Evolutionary conservation across 2,113 vertebrate genomes (phyloP), one percentile per base, ranked within the genome.

Genomic region (Pseudorhombus dupliciocellatus): DNA sequence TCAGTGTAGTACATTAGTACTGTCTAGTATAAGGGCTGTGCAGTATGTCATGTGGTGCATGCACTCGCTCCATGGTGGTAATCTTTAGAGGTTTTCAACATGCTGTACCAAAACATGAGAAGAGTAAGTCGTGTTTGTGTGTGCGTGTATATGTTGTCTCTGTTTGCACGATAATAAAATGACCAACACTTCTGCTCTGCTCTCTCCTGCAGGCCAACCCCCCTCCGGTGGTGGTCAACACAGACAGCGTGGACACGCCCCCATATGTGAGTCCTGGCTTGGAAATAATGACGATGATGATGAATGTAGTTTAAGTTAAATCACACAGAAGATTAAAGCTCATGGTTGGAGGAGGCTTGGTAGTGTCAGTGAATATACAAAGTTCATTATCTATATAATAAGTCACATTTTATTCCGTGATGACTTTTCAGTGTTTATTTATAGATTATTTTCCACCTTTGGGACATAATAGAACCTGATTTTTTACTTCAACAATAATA

Each of bases 211-310:
- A 99, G 98, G 97, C 96, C 89, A 99, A 98, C 89, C 97, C 98
- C 48, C 96, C 97, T 88, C 97, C 98, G 30, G 95, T 99, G 71
- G 93, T 99, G 91, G 96, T 99, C 91, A 98, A 97, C 83, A 94
- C 97, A 84, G 97, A 98, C 84, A 96, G 91, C 62, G 88, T 96
- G 81, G 97, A 99, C 77, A 93, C 95, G 14, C 90, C 96, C 25
- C 93, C 96, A 91, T 98, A 98, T 0, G 96, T 97, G 92, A 98
- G 96, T 94, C 72, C 73, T 3, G 34, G 11, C 34, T 37, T 11
- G 10, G 12, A 37, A 2, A 37, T 37, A 37, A 37, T 12, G 34
- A 37, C 34, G 3, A 9, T 34, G 10, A 11, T 4, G 12, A 2
- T 37, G 3, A 37, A 37, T 37, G 10, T 9, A 37, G 46, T 28